phyloP scores from a whole-genome alignment of 2,888 invertebrate species.

The Acleris laterana region DNA sequence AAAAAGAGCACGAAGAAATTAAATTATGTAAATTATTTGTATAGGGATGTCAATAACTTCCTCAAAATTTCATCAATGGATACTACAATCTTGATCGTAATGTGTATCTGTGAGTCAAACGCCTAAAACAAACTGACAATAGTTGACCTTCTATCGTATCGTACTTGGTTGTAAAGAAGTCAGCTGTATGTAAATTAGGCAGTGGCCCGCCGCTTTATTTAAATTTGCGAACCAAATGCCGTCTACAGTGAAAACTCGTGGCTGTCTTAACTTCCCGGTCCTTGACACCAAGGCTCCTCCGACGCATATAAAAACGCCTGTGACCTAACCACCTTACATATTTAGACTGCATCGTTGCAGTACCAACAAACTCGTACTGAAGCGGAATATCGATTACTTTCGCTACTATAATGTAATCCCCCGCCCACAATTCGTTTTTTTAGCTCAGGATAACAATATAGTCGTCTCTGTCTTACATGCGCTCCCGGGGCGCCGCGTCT shows the following conservation, averaged over 20 bases:
- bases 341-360: slow-evolving; percentile 81
- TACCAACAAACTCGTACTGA: slow-evolving; percentile 82
- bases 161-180: slow-evolving; percentile 33
- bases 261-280: slow-evolving; percentile 21
- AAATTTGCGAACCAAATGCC: slow-evolving; percentile 25
- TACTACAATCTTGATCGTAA: too few species aligned
- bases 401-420: slow-evolving; percentile 86
- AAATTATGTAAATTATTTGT: too few species aligned
- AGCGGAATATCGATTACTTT: slow-evolving; percentile 86
- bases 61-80: too few species aligned
- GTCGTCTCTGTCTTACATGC: slow-evolving; percentile 73
- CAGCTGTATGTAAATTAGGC: slow-evolving; percentile 38
- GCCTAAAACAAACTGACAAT: slow-evolving; percentile 5
- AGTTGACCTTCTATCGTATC: slow-evolving; percentile 29
- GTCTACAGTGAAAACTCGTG: slow-evolving; percentile 12
- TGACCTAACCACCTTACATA: slow-evolving; percentile 74
- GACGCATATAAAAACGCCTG: slow-evolving; percentile 38
- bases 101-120: not conserved
- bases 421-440: slow-evolving; percentile 85
- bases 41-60: too few species aligned
- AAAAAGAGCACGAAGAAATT: too few species aligned
- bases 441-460: slow-evolving; percentile 77
- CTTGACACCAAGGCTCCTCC: slow-evolving; percentile 23
- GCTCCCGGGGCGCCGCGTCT: slow-evolving; percentile 58
- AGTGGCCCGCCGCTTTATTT: slow-evolving; percentile 30